Evolutionary conservation across 2,888 invertebrate genomes (phyloP).

Genomic region (Nomada flava): DNA sequence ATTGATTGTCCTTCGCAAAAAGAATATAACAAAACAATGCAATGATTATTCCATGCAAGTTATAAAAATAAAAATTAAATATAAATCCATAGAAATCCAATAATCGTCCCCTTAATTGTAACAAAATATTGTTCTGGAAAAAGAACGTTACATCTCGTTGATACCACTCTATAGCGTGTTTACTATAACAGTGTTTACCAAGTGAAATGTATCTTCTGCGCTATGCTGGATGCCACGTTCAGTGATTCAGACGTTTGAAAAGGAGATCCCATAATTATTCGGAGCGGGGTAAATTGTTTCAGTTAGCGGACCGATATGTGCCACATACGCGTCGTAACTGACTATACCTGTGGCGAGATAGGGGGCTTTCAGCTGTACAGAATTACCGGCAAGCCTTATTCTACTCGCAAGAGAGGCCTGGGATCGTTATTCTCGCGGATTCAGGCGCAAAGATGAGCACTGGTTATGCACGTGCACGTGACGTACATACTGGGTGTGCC

Average conservation of each 20-base stretch:
- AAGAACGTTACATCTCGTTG: not conserved
- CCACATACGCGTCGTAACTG: not conserved
- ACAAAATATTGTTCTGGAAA: no score
- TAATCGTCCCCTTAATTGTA: no score
- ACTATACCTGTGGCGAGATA: not conserved
- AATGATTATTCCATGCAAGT: no score
- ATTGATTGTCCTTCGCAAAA: no score
- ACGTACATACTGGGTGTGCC: conserved; percentile 8
- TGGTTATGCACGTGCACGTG: conserved; percentile 44
- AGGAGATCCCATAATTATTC: not conserved
- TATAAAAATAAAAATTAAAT: no score
- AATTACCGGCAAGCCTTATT: conserved; percentile 44
- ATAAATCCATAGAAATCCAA: no score
- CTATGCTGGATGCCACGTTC: not conserved
- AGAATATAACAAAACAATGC: no score
- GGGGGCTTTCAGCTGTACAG: conserved; percentile 12
- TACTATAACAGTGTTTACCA: not conserved
- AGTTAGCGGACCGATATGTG: not conserved
- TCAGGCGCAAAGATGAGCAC: conserved; percentile 28
- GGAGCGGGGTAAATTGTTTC: not conserved
- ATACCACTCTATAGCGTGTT: not conserved
- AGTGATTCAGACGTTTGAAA: not conserved
- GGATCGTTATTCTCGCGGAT: conserved; percentile 36
- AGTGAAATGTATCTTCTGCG: not conserved
- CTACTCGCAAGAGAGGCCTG: conserved; percentile 31